Conservation (phyloP, 2,888 invertebrate species). For the Oligia latruncula region DNA sequence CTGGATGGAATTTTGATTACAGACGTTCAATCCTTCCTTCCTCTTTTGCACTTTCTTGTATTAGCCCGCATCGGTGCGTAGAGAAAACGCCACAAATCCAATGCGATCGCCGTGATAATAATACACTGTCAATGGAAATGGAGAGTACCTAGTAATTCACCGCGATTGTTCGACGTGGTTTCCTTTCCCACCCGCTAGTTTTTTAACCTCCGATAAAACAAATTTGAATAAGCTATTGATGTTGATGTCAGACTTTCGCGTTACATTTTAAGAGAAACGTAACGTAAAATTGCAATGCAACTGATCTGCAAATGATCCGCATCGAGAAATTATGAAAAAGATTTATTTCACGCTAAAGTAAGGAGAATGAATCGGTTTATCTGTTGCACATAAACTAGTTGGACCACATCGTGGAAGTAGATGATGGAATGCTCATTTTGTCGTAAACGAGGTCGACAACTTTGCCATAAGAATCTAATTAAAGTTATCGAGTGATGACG, state of each 20-base stretch:
- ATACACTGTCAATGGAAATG: constrained; percentile 74
- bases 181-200: constrained; percentile 78
- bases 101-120: constrained; percentile 73
- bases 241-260: constrained; percentile 72
- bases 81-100: constrained; percentile 68
- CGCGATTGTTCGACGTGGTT: constrained; percentile 78
- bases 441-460: constrained; percentile 70
- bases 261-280: constrained; percentile 64
- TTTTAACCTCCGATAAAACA: constrained; percentile 70
- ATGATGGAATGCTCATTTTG: constrained; percentile 59
- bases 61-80: constrained; percentile 51
- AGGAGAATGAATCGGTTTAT: constrained; percentile 49
- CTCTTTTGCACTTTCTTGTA: constrained; percentile 50
- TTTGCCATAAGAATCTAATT: constrained; percentile 74
- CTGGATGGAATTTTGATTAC: constrained; percentile 31
- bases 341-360: constrained; percentile 61
- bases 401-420: constrained; percentile 55
- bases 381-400: constrained; percentile 59
- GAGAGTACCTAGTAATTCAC: constrained; percentile 74
- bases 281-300: constrained; percentile 58
- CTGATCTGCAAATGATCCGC: constrained; percentile 54
- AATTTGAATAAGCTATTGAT: constrained; percentile 74
- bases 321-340: constrained; percentile 49
- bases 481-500: constrained; percentile 60
- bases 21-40: constrained; percentile 32